A percentile compares a stretch with the other conserved stretches of the same genome.
phyloP scores from a whole-genome alignment of 2,113 vertebrate genomes.

The Globicephala melas region DNA sequence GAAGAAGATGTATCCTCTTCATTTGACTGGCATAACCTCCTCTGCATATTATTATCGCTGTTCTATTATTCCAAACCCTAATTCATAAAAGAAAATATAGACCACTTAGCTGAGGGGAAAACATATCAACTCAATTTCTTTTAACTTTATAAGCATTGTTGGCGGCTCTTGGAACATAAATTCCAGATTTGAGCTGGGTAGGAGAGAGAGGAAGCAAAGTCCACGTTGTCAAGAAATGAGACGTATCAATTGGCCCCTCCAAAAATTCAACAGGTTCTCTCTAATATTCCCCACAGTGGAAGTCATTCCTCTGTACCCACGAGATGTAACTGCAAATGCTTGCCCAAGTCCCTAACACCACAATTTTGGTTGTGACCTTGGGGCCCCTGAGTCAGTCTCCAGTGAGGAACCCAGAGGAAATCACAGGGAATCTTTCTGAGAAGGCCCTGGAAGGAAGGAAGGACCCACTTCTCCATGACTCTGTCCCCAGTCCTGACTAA shows the following conservation, averaged over 20 bases:
- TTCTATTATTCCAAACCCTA: neutral
- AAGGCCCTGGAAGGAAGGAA: neutral
- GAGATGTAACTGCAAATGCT: neutral
- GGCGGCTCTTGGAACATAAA: neutral
- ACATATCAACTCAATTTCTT: neutral
- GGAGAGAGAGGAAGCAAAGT: neutral
- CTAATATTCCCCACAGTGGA: neutral
- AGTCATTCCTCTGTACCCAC: neutral
- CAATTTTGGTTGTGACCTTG: fast-evolving
- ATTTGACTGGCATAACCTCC: neutral
- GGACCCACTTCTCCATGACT: neutral
- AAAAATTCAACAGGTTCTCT: neutral
- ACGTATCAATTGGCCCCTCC: neutral
- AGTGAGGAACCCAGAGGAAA: neutral
- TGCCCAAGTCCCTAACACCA: neutral
- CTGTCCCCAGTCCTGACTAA: neutral
- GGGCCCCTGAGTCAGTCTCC: neutral
- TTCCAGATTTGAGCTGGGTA: neutral
- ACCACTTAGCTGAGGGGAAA: neutral
- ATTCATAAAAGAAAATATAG: conserved; percentile 7
- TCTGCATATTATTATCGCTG: neutral
- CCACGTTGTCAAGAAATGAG: neutral
- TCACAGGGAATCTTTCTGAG: neutral
- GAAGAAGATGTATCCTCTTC: neutral
- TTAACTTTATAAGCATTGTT: neutral